Percentiles rank a stretch among this genome's conserved stretches.
phyloP scores from a whole-genome alignment of 2,113 vertebrate species.

The Pelodiscus sinensis region DNA sequence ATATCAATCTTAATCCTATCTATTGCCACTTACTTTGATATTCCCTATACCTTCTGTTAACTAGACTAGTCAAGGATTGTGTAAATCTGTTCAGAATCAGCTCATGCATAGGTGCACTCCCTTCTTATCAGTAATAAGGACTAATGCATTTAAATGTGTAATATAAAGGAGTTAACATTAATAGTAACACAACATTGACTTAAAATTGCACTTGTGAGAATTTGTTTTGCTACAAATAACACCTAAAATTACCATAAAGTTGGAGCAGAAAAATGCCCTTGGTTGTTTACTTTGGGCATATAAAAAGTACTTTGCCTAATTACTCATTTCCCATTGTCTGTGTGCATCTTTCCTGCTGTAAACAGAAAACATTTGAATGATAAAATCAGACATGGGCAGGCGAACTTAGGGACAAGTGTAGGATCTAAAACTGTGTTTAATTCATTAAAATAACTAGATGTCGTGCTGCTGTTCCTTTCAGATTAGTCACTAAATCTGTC shows the following conservation, averaged over 20 bases:
- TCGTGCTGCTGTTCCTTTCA: not conserved
- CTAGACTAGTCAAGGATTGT: not conserved
- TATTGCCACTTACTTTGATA: not conserved
- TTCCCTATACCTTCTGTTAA: not conserved
- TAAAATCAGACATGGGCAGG: not conserved
- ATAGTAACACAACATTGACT: not conserved
- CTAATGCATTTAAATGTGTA: not conserved
- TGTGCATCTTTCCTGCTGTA: not conserved
- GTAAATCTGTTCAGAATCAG: not conserved
- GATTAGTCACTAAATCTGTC: not conserved
- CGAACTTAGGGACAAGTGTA: not conserved
- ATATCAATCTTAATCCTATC: not conserved
- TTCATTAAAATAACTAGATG: not conserved
- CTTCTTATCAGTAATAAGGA: not conserved
- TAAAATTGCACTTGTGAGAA: not conserved
- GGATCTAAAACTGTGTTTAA: not conserved
- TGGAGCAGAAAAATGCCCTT: not conserved
- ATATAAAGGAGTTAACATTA: not conserved
- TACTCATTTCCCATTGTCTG: not conserved
- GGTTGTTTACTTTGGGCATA: not conserved
- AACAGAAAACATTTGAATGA: not conserved
- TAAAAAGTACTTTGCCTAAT: not conserved
- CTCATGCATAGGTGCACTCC: not conserved
- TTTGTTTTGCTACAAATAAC: not conserved
- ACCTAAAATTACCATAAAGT: not conserved